These are phyloP conservation scores for Vesta saturnalis DNA, from an alignment of 2,888 invertebrate genomes.

Conservation along the genomic window DNA sequence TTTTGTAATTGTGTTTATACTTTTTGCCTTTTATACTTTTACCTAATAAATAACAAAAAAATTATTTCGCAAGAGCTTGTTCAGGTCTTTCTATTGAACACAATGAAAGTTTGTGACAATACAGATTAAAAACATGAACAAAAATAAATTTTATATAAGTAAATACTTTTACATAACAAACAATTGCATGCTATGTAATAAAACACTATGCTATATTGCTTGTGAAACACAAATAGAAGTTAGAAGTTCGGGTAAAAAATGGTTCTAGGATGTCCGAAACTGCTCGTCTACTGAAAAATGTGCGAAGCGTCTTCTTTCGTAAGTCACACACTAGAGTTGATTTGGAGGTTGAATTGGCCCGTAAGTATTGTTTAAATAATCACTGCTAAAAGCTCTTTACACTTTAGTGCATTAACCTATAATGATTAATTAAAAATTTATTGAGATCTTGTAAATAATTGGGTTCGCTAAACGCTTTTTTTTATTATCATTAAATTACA, in stretches of 20 bases:
- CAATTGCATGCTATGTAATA: slow-evolving; percentile 17
- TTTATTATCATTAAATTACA: not conserved
- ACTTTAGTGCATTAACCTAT: slow-evolving; percentile 1
- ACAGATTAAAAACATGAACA: too few relatives aligned
- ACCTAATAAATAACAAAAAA: too few relatives aligned
- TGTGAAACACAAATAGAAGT: slow-evolving; percentile 37
- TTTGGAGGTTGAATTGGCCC: slow-evolving; percentile 90
- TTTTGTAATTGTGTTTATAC: slow-evolving; percentile 2
- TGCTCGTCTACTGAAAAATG: slow-evolving; percentile 93
- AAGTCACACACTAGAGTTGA: slow-evolving; percentile 82
- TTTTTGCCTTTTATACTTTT: too few relatives aligned
- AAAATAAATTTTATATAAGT: not conserved
- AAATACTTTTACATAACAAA: not conserved
- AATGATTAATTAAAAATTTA: slow-evolving; percentile 1
- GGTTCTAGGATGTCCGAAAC: slow-evolving; percentile 94
- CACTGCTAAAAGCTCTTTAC: slow-evolving; percentile 23
- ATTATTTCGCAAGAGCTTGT: too few relatives aligned
- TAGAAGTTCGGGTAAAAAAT: slow-evolving; percentile 46
- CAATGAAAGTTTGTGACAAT: too few relatives aligned
- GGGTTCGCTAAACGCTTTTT: not conserved
- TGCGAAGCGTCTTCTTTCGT: slow-evolving; percentile 88
- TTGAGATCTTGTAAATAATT: slow-evolving; percentile 14
- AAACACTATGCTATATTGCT: slow-evolving; percentile 31
- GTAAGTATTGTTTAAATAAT: slow-evolving; percentile 73
- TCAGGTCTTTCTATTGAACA: not conserved